Base-by-base conservation (phyloP, 2,888 invertebrate species). In the Philaethria dido region DNA sequence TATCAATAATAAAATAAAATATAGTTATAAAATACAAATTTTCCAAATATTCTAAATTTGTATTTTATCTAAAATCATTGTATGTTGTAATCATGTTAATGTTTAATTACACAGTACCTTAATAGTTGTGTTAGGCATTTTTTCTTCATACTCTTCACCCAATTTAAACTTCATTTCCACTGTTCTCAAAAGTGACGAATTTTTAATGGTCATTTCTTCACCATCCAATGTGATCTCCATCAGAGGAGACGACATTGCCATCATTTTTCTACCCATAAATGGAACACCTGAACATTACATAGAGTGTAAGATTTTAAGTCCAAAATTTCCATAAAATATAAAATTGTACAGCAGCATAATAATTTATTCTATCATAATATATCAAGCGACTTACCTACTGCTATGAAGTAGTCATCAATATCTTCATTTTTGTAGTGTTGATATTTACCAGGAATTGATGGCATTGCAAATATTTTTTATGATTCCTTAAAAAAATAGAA, bases 351-450 rank as follows among this genome's bases (percentile, higher is more conserved):
- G n/a, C n/a, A n/a, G n/a, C n/a, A n/a, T n/a, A n/a, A n/a, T n/a
- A n/a, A n/a, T n/a, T n/a, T n/a, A n/a, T n/a, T n/a, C n/a, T n/a
- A n/a, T n/a, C n/a, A n/a, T n/a, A n/a, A n/a, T n/a, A n/a, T n/a
- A n/a, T n/a, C n/a, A 29, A 33, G 20, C 8, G n/a, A 84, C 93
- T 81, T 85, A 95, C 95, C 95, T 72, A 94, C 85, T 62, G 93
- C 93, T 78, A 88, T 88, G 75, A 94, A 95, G 80, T 94, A 95
- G 70, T 94, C 94, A 66, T 95, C 94, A 75, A 95, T 85, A 81
- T 95, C 94, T 79, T 95, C 95, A 85, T 94, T 95, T 77, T 92
- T 93, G 73, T 94, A 93, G 73, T 95, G 94, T 74, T 93, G 92
- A 82, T 95, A 95, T 80, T 93, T 94, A 76, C 95, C 95, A 66